Conservation (phyloP, 2,888 invertebrate species). For the Drosophila mulleri region DNA sequence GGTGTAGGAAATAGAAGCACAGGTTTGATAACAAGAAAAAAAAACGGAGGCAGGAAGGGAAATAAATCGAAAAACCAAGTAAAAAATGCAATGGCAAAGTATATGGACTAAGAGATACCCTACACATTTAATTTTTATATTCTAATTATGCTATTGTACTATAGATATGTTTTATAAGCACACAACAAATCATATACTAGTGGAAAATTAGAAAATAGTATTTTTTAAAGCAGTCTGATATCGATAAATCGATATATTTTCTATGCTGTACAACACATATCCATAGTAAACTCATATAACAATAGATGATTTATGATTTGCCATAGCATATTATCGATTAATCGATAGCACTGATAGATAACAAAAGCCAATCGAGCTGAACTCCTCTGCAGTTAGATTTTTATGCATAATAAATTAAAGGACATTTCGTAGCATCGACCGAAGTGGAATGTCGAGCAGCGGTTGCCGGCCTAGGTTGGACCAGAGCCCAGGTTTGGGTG, state of each 20-base stretch:
- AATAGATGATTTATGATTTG: background rate
- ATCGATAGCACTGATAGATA: conserved; percentile 3
- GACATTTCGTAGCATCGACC: conserved; percentile 18
- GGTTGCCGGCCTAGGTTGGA: conserved; percentile 25
- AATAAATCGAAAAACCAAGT: conserved; percentile 4
- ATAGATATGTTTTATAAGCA: no score
- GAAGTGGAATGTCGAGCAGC: conserved; percentile 14
- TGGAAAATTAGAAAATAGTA: no score
- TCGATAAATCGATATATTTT: background rate
- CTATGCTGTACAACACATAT: background rate
- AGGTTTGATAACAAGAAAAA: conserved; percentile 51
- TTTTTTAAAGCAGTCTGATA: background rate
- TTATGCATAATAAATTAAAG: background rate
- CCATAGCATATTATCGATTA: background rate
- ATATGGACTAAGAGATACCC: conserved; percentile 20
- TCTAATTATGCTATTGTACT: no score
- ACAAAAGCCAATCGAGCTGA: background rate
- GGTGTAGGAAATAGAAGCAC: conserved; percentile 11
- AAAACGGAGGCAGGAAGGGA: conserved; percentile 10
- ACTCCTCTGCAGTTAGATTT: background rate
- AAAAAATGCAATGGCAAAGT: background rate
- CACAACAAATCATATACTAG: no score
- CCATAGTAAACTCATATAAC: background rate
- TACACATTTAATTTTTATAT: background rate
- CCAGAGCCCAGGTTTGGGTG: conserved; percentile 11